phyloP scores from a whole-genome alignment of 2,888 invertebrate genomes.

The Lithophane socia region DNA sequence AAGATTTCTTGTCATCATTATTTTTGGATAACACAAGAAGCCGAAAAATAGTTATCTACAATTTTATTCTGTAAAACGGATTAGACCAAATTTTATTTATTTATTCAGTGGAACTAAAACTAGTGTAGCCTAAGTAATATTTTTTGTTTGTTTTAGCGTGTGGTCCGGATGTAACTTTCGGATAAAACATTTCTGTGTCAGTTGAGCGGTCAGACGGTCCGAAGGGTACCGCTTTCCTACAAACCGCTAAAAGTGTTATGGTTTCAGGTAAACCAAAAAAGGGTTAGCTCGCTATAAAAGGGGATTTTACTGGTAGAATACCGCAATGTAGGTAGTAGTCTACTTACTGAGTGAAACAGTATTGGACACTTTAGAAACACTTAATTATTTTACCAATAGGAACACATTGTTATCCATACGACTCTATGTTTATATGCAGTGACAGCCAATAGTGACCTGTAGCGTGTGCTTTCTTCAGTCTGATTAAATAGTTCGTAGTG shows the following conservation, averaged over 20 bases:
- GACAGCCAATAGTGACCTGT: too few species aligned
- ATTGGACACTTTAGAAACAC: neutral
- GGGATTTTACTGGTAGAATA: constrained; percentile 3
- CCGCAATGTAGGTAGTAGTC: neutral
- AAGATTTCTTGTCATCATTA: too few species aligned
- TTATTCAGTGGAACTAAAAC: constrained; percentile 4
- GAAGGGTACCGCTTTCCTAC: neutral
- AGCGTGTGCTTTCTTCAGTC: too few species aligned
- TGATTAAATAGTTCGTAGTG: too few species aligned
- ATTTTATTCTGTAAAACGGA: neutral
- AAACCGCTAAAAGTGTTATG: constrained; percentile 1
- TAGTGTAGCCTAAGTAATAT: neutral
- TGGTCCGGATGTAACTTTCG: neutral
- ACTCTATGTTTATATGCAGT: too few species aligned
- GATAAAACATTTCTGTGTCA: neutral
- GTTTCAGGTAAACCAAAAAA: constrained; percentile 20
- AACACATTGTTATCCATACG: neutral
- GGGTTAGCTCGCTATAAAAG: constrained; percentile 4
- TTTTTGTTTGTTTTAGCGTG: neutral
- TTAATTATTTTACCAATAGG: neutral
- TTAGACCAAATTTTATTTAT: neutral
- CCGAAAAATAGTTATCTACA: neutral
- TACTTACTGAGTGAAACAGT: constrained; percentile 2
- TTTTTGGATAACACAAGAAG: too few species aligned
- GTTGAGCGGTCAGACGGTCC: neutral